Evolutionary conservation across 1,140 invertebrate genomes (phyloP), one percentile per base, ranked within the genome.

Genomic region (Philotrypesis tridentata): DNA sequence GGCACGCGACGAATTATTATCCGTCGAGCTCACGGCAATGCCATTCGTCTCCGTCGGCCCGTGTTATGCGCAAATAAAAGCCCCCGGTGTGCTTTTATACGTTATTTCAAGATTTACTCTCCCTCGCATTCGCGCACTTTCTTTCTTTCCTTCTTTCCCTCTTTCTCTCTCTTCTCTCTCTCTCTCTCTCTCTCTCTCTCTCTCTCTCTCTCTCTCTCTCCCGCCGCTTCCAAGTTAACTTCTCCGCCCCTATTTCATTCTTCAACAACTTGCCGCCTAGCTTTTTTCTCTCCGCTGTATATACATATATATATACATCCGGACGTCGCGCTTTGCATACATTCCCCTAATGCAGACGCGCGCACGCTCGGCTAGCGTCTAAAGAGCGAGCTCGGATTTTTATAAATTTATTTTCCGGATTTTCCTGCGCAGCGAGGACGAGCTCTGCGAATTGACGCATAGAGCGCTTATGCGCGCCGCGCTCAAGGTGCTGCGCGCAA

Each of bases 81-180:
- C 40, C 40, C 14, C 17, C 21, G 29, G 61, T 33, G 55, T 61
- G 48, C 31, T 9, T 63, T 74, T 81, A 40, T 70, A 70, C 67
- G 29, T 60, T 71, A 70, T 77, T 82, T 82, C 31, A 72, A 82
- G 80, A 82, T 82, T 82, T 77, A 72, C 80, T 60, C 55, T 23
- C 33, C 23, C 23, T 7, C 48, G 17, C 48, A 7, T 17, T 0
- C 48, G 2, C 21, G 21, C 21, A 55, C 25, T 78, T 55, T 67
- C 63, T 75, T 23, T 60, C 27, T 74, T 14, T 21, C 21, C n/a
- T n/a, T n/a, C n/a, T n/a, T n/a, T n/a, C n/a, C n/a, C n/a, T n/a
- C n/a, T n/a, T n/a, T n/a, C n/a, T n/a, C n/a, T n/a, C n/a, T n/a
- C n/a, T n/a, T 63, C 29, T 12, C 37, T 40, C 14, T 43, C 61